These are phyloP conservation scores for Poeciliopsis gracilis DNA, from an alignment of 2,797 vertebrate genomes.

Conservation along the genomic window DNA sequence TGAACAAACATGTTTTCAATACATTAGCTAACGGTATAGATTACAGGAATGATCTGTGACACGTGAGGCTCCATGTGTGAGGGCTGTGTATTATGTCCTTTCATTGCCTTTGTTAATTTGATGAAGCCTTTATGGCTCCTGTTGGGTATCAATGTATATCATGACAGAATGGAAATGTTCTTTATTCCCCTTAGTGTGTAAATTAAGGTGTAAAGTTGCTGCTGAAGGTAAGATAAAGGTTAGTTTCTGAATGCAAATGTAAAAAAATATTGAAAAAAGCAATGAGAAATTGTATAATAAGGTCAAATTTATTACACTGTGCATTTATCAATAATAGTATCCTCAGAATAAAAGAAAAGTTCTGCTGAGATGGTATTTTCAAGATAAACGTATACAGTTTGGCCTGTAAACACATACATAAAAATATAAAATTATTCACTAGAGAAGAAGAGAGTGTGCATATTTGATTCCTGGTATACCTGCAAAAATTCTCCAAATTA, in stretches of 20 bases:
- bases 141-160: too few relatives aligned
- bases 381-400: neutral
- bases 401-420: neutral
- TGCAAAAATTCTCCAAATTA: too few relatives aligned
- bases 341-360: neutral
- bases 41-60: neutral
- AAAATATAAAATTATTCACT: neutral
- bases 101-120: neutral
- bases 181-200: neutral
- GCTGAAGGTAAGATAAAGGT: too few relatives aligned
- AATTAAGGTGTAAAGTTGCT: neutral
- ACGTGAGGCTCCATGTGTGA: neutral
- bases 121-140: neutral
- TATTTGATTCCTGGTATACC: too few relatives aligned
- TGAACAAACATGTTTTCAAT: neutral
- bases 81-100: neutral
- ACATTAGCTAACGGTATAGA: neutral
- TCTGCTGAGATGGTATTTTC: neutral
- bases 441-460: too few relatives aligned
- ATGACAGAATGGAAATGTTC: neutral
- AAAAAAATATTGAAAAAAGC: too few relatives aligned
- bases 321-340: neutral
- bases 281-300: neutral
- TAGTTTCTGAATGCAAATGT: neutral
- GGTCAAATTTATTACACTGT: neutral